A percentile compares a stretch with the other conserved stretches of the same genome.
These are phyloP conservation scores for Eurypyga helias DNA, from an alignment of 2,113 vertebrate genomes.

Conservation along the genomic window DNA sequence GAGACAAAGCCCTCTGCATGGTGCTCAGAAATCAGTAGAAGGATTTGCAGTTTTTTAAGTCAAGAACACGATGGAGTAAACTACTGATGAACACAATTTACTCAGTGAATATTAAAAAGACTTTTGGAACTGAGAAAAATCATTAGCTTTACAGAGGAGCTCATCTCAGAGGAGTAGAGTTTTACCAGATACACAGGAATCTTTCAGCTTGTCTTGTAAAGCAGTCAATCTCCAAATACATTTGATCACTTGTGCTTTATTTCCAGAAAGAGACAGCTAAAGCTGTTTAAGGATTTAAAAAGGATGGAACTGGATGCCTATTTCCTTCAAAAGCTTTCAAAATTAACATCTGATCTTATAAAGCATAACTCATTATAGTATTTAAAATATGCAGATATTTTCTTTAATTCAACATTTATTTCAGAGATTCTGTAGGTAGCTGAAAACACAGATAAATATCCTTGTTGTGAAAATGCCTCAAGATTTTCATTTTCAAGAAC, in stretches of 20 bases:
- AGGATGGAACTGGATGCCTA: too few relatives aligned
- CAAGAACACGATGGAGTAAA: background rate
- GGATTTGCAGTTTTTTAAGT: background rate
- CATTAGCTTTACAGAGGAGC: background rate
- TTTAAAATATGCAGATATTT: background rate
- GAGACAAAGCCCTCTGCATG: background rate
- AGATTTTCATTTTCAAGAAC: background rate
- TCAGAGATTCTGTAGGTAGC: background rate
- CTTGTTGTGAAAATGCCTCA: background rate
- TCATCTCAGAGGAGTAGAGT: background rate
- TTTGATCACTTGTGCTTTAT: background rate
- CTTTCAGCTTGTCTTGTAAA: background rate
- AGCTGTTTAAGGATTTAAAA: background rate
- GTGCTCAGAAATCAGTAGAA: background rate
- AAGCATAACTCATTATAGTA: background rate
- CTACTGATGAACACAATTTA: background rate
- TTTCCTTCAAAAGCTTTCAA: background rate
- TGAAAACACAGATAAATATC: background rate
- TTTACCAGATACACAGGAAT: background rate
- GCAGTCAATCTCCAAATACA: fast-evolving
- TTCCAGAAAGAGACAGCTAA: background rate
- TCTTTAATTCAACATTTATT: background rate
- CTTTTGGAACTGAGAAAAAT: background rate
- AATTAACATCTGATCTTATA: background rate
- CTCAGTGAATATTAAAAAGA: background rate